These are phyloP conservation scores for Dromaius novaehollandiae DNA, from an alignment of 2,113 vertebrate genomes.

Conservation along the genomic window DNA sequence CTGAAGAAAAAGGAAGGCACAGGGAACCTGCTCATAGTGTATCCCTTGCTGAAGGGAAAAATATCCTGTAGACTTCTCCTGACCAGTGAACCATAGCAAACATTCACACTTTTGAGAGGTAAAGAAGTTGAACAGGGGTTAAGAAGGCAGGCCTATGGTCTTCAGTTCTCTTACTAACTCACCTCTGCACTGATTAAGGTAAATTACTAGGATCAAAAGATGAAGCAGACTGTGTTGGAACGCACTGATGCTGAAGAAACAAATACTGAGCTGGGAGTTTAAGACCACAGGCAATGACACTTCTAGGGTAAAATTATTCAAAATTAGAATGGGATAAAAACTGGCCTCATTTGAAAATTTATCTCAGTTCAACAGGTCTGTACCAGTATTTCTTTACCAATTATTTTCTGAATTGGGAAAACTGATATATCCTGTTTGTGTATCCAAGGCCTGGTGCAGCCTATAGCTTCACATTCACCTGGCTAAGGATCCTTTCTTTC, in stretches of 20 bases:
- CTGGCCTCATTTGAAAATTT: too few relatives aligned
- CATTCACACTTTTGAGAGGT: not conserved
- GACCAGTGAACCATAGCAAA: not conserved
- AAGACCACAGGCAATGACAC: not conserved
- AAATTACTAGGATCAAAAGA: constrained; percentile 5
- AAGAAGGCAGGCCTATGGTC: not conserved
- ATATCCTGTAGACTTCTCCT: not conserved
- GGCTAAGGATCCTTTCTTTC: not conserved
- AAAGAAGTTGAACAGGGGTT: not conserved
- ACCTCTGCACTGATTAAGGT: not conserved
- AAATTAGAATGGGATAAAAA: not conserved
- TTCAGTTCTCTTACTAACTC: not conserved
- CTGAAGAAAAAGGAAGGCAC: not conserved
- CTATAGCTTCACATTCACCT: not conserved
- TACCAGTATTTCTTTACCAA: not conserved
- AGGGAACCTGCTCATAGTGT: not conserved
- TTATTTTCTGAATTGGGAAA: not conserved
- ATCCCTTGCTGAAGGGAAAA: not conserved
- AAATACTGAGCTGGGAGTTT: not conserved
- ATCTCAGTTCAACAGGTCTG: not conserved
- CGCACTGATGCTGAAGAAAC: not conserved
- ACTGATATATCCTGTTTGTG: not conserved
- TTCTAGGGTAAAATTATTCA: not conserved
- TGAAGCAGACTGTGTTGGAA: not conserved
- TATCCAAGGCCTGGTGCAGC: not conserved